Evolutionary conservation across 1,140 invertebrate species (phyloP).

Genomic region (honey bee (Apis mellifera)): DNA sequence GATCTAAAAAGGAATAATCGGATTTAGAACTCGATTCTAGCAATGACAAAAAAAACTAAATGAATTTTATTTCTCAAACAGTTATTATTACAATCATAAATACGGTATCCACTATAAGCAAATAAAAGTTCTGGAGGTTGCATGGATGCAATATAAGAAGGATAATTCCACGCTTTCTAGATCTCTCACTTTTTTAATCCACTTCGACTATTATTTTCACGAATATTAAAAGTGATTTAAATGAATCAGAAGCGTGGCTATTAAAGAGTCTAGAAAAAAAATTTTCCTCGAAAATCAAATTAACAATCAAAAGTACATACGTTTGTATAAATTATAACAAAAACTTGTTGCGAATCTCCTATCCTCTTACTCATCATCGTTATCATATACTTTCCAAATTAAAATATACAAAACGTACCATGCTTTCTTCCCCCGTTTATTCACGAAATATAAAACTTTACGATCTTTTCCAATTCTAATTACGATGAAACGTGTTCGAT

Average conservation of each 20-base stretch:
- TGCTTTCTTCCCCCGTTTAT: too few relatives aligned
- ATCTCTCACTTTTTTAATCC: constrained; percentile 46
- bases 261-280: background rate
- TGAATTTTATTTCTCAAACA: background rate
- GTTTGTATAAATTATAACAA: too few relatives aligned
- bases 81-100: background rate
- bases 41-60: background rate
- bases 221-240: background rate
- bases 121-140: background rate
- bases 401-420: too few relatives aligned
- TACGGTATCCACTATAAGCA: too few relatives aligned
- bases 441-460: too few relatives aligned
- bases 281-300: constrained; percentile 11
- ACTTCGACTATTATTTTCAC: constrained; percentile 3
- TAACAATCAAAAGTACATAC: background rate
- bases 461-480: too few relatives aligned
- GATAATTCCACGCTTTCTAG: constrained; percentile 63
- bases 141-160: background rate
- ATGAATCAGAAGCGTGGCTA: background rate
- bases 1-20: background rate
- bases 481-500: background rate
- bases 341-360: too few relatives aligned
- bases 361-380: too few relatives aligned
- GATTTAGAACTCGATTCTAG: background rate
- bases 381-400: too few relatives aligned